phyloP scores from a whole-genome alignment of 1,140 invertebrate species.

The Zaprionus africanus region DNA sequence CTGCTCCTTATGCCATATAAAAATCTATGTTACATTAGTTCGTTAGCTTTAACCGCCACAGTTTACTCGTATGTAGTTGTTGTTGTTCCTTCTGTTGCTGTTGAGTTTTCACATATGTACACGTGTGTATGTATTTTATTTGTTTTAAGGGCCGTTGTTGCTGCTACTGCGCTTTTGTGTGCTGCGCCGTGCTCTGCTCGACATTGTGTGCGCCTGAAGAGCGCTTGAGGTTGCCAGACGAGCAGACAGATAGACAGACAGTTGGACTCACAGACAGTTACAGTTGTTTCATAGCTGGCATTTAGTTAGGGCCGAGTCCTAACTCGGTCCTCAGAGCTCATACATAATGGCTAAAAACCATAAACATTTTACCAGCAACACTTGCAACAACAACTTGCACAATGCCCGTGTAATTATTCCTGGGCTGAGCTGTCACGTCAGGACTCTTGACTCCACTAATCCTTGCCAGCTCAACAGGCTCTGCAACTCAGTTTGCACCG shows the following conservation, averaged over 20 bases:
- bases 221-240: slow-evolving; percentile 70
- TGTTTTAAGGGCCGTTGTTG: slow-evolving; percentile 66
- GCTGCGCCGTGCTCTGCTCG: slow-evolving; percentile 42
- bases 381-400: slow-evolving; percentile 46
- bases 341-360: slow-evolving; percentile 61
- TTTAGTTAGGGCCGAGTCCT: slow-evolving; percentile 48
- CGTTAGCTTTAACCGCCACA: slow-evolving; percentile 58
- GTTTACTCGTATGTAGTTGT: slow-evolving; percentile 36
- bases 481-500: background rate
- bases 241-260: slow-evolving; percentile 26
- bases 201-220: slow-evolving; percentile 64
- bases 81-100: slow-evolving; percentile 29
- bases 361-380: slow-evolving; percentile 48
- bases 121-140: slow-evolving; percentile 30
- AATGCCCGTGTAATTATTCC: slow-evolving; percentile 70
- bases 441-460: slow-evolving; percentile 18
- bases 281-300: slow-evolving; percentile 34
- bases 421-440: slow-evolving; percentile 39
- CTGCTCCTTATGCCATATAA: slow-evolving; percentile 66
- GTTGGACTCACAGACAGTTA: slow-evolving; percentile 11
- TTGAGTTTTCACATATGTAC: slow-evolving; percentile 33
- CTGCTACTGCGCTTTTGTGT: slow-evolving; percentile 73
- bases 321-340: slow-evolving; percentile 6
- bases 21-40: slow-evolving; percentile 81
- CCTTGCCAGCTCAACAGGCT: slow-evolving; percentile 13